phyloP scores from a whole-genome alignment of 2,113 vertebrate genomes.

The Gnathonemus echidnorhynchus region DNA sequence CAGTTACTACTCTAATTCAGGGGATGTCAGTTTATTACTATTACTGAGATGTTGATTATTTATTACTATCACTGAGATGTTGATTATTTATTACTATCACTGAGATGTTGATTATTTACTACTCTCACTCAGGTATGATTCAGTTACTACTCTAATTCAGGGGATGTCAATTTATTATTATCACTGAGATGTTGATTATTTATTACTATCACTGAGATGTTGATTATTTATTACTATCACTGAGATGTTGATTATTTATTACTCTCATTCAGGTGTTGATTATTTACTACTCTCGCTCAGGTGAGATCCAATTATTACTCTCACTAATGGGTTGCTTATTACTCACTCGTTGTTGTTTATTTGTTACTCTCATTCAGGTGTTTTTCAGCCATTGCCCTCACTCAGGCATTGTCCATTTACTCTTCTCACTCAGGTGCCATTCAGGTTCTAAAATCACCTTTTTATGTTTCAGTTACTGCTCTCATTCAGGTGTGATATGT shows the following conservation, averaged over 20 bases:
- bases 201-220: background rate
- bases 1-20: background rate
- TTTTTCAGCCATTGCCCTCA: background rate
- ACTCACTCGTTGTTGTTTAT: no score
- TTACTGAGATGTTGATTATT: background rate
- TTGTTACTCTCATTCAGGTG: background rate
- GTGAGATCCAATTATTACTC: background rate
- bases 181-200: background rate
- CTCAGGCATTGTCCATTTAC: background rate
- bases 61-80: background rate
- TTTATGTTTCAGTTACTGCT: background rate
- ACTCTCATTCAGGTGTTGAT: background rate
- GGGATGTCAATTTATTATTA: background rate
- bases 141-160: background rate
- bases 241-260: background rate
- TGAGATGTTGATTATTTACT: background rate
- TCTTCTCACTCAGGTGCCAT: background rate
- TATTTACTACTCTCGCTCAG: background rate
- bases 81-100: background rate
- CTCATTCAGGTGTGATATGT: background rate
- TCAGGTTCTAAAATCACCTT: background rate
- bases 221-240: background rate
- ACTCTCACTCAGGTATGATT: no score
- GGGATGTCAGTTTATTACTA: background rate
- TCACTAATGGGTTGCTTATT: background rate